Evolutionary conservation across 2,797 vertebrate genomes (phyloP).

Genomic region (Spondyliosoma cantharus): DNA sequence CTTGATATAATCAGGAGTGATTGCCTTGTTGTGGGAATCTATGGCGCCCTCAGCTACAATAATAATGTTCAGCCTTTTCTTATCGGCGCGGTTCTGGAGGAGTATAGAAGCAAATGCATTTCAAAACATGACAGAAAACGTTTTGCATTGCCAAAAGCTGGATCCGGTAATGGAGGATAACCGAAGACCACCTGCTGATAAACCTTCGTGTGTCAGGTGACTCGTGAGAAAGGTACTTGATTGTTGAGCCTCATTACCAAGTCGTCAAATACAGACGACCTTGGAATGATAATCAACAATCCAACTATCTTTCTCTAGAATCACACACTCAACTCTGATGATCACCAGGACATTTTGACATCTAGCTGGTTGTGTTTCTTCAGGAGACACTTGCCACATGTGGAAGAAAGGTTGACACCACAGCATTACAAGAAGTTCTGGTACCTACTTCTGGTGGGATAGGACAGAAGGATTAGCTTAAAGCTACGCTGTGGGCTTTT

Average conservation of each 20-base stretch:
- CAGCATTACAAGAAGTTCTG: background rate
- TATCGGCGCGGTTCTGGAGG: slow-evolving; percentile 92
- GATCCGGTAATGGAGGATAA: slow-evolving; percentile 19
- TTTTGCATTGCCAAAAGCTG: slow-evolving; percentile 62
- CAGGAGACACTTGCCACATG: slow-evolving; percentile 24
- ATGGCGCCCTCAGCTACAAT: slow-evolving; percentile 98
- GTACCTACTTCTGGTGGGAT: background rate
- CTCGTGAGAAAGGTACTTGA: too few relatives aligned
- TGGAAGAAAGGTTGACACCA: background rate
- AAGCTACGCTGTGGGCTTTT: background rate
- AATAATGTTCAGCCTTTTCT: slow-evolving; percentile 98
- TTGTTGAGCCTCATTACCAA: too few relatives aligned
- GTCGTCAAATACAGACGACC: too few relatives aligned
- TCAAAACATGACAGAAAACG: slow-evolving; percentile 59
- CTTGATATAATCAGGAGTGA: slow-evolving; percentile 93
- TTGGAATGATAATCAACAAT: too few relatives aligned
- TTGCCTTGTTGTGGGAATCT: slow-evolving; percentile 89
- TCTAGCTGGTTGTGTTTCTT: background rate
- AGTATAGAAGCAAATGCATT: slow-evolving; percentile 39
- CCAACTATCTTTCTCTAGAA: too few relatives aligned
- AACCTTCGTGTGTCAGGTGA: background rate
- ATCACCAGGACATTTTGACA: background rate
- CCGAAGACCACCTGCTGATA: background rate
- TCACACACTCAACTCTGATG: too few relatives aligned
- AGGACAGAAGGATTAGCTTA: background rate